Evolutionary conservation across 2,888 invertebrate genomes (phyloP).

Genomic region (Drosophila rellima): DNA sequence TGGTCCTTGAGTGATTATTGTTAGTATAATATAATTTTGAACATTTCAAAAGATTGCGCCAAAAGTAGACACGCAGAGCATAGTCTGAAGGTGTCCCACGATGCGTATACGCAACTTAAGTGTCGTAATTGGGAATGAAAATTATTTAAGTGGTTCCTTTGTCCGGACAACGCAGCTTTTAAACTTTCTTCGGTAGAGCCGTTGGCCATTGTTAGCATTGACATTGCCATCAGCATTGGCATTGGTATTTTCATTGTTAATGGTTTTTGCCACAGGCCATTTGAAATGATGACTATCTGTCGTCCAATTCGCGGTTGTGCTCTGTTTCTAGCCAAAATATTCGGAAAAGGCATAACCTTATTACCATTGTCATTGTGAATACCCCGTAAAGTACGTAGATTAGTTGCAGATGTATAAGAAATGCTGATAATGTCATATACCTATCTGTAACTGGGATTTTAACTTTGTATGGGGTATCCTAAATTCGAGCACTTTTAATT

Average conservation of each 20-base stretch:
- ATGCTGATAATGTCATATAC: neutral
- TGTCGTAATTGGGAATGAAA: conserved; percentile 4
- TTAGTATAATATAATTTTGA: neutral
- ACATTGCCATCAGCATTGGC: conserved; percentile 24
- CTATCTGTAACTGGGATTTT: neutral
- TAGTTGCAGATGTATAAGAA: neutral
- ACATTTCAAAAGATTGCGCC: neutral
- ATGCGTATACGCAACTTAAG: conserved; percentile 47
- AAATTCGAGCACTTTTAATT: conserved; percentile 1
- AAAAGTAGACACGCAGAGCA: neutral
- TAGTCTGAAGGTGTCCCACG: neutral
- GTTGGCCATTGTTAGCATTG: conserved; percentile 21
- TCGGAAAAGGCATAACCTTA: conserved; percentile 10
- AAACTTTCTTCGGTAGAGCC: conserved; percentile 39
- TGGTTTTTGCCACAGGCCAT: conserved; percentile 44
- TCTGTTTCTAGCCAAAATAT: conserved; percentile 22
- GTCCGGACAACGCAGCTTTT: conserved; percentile 22
- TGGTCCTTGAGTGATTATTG: conserved; percentile 8
- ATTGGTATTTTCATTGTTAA: conserved; percentile 34
- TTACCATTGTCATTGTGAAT: conserved; percentile 17
- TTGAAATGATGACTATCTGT: conserved; percentile 40
- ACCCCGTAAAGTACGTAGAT: neutral
- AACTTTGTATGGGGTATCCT: conserved; percentile 10
- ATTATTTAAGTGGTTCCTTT: conserved; percentile 19
- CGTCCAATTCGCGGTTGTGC: conserved; percentile 13